These are phyloP conservation scores for Pogonocichla stellata DNA, from an alignment of 2,113 vertebrate species.

Conservation along the genomic window DNA sequence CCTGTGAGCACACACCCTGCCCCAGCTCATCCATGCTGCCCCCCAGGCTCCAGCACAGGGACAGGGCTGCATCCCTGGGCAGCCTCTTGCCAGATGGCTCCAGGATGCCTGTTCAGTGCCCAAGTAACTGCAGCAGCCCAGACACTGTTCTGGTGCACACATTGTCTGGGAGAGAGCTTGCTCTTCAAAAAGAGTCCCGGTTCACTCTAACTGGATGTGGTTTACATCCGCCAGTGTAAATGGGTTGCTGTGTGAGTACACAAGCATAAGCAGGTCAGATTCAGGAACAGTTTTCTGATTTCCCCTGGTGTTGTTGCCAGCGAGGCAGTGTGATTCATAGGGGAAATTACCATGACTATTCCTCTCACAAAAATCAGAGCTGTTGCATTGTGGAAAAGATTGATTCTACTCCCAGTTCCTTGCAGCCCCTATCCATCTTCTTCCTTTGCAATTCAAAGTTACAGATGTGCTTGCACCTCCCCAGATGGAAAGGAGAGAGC, in stretches of 20 bases:
- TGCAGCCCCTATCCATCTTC: background rate
- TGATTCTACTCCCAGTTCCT: background rate
- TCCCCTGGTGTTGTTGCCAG: background rate
- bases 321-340: background rate
- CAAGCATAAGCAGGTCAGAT: background rate
- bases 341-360: background rate
- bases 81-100: background rate
- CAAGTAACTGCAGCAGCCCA: background rate
- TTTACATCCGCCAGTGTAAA: background rate
- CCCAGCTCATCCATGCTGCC: fast-evolving
- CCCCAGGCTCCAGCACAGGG: background rate
- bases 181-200: fast-evolving
- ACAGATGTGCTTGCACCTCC: background rate
- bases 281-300: background rate
- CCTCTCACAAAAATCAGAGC: background rate
- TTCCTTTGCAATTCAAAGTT: background rate
- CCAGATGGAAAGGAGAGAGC: background rate
- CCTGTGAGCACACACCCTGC: fast-evolving
- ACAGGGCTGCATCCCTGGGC: background rate
- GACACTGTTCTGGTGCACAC: background rate
- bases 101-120: fast-evolving
- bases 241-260: background rate
- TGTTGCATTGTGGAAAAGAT: background rate
- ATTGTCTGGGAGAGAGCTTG: background rate
- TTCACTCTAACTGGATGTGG: background rate